Evolutionary conservation across 2,113 vertebrate species (phyloP).

Genomic region (Onychostoma macrolepis): DNA sequence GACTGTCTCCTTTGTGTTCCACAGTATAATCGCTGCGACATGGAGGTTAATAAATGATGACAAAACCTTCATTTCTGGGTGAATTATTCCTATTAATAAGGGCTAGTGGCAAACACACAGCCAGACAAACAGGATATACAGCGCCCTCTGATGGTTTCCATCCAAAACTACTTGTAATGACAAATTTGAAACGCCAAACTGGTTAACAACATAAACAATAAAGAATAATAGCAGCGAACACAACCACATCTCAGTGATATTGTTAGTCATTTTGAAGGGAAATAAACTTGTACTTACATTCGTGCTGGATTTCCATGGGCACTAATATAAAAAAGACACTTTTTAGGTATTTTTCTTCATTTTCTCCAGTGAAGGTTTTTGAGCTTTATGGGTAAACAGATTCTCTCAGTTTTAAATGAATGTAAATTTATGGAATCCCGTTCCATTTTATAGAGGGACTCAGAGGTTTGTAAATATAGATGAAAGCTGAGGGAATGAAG

Average conservation of each 20-base stretch:
- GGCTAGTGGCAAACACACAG: background rate
- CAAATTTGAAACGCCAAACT: background rate
- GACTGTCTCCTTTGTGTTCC: background rate
- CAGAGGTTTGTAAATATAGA: slow-evolving; percentile 1
- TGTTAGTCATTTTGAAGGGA: background rate
- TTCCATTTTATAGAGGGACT: slow-evolving; percentile 7
- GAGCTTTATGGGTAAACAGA: background rate
- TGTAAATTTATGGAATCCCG: background rate
- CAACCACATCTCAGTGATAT: background rate
- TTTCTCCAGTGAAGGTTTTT: background rate
- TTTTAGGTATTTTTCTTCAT: background rate
- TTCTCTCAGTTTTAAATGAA: background rate
- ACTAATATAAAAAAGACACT: too few relatives aligned
- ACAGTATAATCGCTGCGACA: background rate
- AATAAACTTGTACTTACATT: slow-evolving; percentile 11
- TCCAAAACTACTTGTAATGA: background rate
- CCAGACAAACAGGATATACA: background rate
- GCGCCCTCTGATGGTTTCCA: slow-evolving; percentile 42
- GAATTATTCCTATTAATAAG: background rate
- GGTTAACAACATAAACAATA: background rate
- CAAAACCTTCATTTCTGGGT: background rate
- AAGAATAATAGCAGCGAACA: background rate
- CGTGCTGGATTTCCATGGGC: background rate
- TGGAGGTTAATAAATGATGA: background rate
- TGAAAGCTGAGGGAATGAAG: slow-evolving; percentile 36